Evolutionary conservation across 2,113 vertebrate genomes (phyloP).

Genomic region (Brienomyrus brachyistius): DNA sequence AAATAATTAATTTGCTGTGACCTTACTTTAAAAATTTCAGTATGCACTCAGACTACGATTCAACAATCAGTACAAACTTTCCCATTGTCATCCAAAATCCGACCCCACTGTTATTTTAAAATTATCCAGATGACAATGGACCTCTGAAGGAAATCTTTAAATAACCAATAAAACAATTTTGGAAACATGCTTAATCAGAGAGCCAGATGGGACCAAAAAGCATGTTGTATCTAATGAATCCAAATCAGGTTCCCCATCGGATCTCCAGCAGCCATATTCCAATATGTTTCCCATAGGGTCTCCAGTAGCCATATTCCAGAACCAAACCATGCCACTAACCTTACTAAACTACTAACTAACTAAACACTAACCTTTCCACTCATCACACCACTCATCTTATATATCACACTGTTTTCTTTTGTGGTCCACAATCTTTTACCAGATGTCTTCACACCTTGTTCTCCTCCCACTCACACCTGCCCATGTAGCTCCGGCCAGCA

Average conservation of each 20-base stretch:
- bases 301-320: not conserved
- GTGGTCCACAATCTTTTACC: not conserved
- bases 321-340: not conserved
- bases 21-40: not conserved
- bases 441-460: conserved; percentile 18
- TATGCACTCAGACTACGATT: not conserved
- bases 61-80: not conserved
- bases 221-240: not conserved
- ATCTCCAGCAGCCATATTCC: not conserved
- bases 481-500: not conserved
- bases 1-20: not conserved
- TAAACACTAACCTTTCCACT: not conserved
- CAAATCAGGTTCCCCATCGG: not conserved
- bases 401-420: not conserved
- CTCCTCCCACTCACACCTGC: conserved; percentile 21
- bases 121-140: not conserved
- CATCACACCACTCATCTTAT: not conserved
- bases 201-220: not conserved
- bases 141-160: not conserved
- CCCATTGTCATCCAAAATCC: not conserved
- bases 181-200: not conserved
- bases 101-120: not conserved
- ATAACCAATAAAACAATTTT: not conserved
- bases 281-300: not conserved
- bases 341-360: too few relatives aligned